phyloP scores from a whole-genome alignment of 1,140 invertebrate species.

The Aphis gossypii region DNA sequence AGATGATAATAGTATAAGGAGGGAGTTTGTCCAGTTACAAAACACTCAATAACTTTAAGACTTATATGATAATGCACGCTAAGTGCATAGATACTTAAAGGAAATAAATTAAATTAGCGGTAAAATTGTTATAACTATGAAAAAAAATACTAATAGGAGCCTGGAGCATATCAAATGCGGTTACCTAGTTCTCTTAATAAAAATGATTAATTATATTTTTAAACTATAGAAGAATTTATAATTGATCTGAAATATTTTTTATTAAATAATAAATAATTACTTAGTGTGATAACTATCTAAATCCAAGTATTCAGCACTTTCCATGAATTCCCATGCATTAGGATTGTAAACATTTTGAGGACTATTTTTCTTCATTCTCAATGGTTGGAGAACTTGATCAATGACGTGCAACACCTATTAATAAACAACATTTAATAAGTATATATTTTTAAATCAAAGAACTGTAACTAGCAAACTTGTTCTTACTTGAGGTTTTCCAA shows the following conservation, averaged over 20 bases:
- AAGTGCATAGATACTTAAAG: not conserved
- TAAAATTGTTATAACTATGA: not conserved
- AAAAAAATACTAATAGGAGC: too few relatives aligned
- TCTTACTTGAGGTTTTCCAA: constrained; percentile 73
- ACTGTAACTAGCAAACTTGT: not conserved
- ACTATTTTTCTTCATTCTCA: constrained; percentile 68
- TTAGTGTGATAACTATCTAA: constrained; percentile 71
- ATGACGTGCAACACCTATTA: constrained; percentile 80
- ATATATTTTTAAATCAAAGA: not conserved
- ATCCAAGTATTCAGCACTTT: constrained; percentile 76
- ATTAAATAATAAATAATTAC: constrained; percentile 64
- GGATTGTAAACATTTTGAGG: constrained; percentile 76
- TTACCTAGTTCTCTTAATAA: not conserved
- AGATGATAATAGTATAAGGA: too few relatives aligned
- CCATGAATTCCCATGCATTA: constrained; percentile 78
- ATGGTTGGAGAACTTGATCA: constrained; percentile 79
- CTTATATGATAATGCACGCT: not conserved
- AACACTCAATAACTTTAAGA: too few relatives aligned
- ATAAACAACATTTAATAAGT: not conserved
- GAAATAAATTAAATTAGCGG: not conserved
- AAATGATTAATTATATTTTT: not conserved
- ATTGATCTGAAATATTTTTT: not conserved
- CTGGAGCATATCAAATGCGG: not conserved
- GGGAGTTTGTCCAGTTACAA: too few relatives aligned
- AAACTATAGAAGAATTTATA: not conserved